Percentiles rank a stretch among this genome's conserved stretches.
Conservation (phyloP, 2,113 vertebrate genomes). For the Cyanoramphus novaezelandiae region DNA sequence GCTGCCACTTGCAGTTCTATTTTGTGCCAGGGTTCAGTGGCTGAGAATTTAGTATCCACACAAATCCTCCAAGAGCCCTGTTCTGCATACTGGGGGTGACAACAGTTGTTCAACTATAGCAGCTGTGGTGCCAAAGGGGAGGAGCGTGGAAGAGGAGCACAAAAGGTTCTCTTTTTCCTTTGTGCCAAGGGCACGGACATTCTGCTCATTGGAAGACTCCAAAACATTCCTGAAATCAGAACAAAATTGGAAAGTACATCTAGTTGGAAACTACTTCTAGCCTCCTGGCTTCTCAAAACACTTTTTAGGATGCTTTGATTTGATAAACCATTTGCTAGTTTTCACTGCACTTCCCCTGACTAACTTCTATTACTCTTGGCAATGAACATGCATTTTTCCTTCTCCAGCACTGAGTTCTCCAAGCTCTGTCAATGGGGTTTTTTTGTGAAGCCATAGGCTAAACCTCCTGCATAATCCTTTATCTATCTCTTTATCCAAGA, state of each 20-base stretch:
- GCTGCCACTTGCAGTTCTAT: background rate
- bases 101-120: background rate
- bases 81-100: background rate
- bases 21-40: background rate
- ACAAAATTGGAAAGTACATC: background rate
- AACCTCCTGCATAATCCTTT: background rate
- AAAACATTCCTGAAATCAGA: background rate
- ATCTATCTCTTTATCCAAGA: background rate
- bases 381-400: background rate
- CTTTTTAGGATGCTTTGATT: background rate
- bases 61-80: background rate
- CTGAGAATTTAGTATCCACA: background rate
- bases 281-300: background rate
- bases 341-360: background rate
- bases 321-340: background rate
- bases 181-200: background rate
- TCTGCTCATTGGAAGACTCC: background rate
- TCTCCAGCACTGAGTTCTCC: background rate
- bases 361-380: background rate
- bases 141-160: accelerated
- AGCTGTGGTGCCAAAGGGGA: background rate
- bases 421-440: background rate
- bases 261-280: background rate
- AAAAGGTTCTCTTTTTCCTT: background rate
- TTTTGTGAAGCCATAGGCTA: background rate